A percentile compares a stretch with the other conserved stretches of the same genome.
Evolutionary conservation across 2,797 vertebrate species (phyloP).

Genomic region (Cephalopachus bancanus): DNA sequence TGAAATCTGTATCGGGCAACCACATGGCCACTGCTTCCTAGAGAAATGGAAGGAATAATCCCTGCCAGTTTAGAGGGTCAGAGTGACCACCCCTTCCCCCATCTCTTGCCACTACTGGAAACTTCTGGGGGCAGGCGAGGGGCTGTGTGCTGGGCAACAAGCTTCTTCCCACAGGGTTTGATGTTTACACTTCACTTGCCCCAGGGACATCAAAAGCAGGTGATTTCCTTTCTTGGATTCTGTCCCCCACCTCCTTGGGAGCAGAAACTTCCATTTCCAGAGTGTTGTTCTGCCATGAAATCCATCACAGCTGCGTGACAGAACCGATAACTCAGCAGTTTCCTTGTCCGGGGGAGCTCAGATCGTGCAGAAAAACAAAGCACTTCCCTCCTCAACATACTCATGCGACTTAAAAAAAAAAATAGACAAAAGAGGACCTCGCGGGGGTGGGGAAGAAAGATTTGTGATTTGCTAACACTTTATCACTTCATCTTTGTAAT

Average conservation of each 20-base stretch:
- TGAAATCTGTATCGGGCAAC: neutral
- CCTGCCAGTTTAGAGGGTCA: too few species aligned
- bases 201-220: neutral
- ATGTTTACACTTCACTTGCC: neutral
- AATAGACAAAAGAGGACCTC: neutral
- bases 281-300: accelerated
- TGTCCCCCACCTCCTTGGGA: accelerated
- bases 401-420: too few species aligned
- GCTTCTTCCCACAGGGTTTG: neutral
- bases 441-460: neutral
- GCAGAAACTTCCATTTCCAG: neutral
- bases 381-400: neutral
- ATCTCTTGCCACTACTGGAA: neutral
- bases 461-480: accelerated
- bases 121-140: neutral
- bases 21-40: neutral
- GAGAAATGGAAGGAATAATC: neutral
- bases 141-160: neutral
- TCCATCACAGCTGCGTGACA: accelerated
- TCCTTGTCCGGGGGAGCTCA: accelerated
- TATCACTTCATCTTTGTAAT: neutral
- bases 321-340: neutral
- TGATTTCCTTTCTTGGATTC: neutral
- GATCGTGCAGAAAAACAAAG: neutral
- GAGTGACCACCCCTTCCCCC: neutral